These are phyloP conservation scores for Gymnodraco acuticeps DNA, from an alignment of 2,797 vertebrate species.

Conservation along the genomic window DNA sequence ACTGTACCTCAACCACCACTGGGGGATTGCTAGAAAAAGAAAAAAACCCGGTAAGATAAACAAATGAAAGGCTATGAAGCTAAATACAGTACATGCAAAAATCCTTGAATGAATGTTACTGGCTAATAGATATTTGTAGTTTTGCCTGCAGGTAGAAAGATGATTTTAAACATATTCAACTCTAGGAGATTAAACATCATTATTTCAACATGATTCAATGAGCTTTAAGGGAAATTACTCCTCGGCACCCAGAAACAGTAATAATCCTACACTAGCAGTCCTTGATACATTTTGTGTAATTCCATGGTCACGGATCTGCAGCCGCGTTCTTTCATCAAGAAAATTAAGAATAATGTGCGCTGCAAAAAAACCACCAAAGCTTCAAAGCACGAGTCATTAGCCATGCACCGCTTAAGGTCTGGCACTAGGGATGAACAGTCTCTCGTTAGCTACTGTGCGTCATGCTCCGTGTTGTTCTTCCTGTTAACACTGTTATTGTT, in stretches of 20 bases:
- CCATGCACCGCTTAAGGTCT: conserved; percentile 52
- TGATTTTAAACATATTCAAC: conserved; percentile 49
- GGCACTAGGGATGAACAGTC: conserved; percentile 62
- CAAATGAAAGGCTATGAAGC: conserved; percentile 56
- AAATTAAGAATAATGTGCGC: conserved; percentile 73
- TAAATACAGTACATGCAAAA: conserved; percentile 76
- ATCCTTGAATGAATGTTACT: conserved; percentile 57
- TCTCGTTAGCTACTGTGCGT: conserved; percentile 44
- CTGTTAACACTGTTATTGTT: conserved; percentile 56
- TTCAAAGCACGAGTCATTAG: conserved; percentile 59
- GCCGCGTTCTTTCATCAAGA: conserved; percentile 67
- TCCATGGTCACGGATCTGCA: conserved; percentile 60
- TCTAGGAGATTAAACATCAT: conserved; percentile 66
- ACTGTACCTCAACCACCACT: conserved; percentile 32
- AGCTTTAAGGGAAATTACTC: conserved; percentile 64
- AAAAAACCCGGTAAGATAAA: conserved; percentile 36
- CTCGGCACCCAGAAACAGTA: conserved; percentile 59
- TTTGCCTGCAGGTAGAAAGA: conserved; percentile 50
- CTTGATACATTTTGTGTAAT: conserved; percentile 64
- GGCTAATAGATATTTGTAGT: conserved; percentile 60
- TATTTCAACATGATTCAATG: conserved; percentile 71
- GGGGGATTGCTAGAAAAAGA: conserved; percentile 35
- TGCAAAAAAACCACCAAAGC: conserved; percentile 58
- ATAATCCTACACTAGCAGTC: conserved; percentile 54
- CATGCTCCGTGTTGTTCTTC: conserved; percentile 35